Percentiles rank a stretch among this genome's conserved stretches.
These are phyloP conservation scores for Heliothis peltigera DNA, from an alignment of 2,888 invertebrate genomes.

Conservation along the genomic window DNA sequence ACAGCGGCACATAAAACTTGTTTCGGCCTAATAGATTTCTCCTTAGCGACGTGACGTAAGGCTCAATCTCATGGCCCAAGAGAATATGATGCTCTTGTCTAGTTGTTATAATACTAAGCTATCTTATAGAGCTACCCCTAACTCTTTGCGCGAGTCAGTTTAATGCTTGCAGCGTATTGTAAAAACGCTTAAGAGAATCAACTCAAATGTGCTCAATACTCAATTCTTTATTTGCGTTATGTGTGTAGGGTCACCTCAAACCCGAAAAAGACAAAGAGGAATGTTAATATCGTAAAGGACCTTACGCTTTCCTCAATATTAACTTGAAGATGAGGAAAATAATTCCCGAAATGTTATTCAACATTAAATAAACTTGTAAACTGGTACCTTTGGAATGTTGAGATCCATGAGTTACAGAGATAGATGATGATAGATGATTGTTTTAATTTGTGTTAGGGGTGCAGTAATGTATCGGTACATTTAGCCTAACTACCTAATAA, in stretches of 20 bases:
- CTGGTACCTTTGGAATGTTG: too few species aligned
- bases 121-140: background rate
- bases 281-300: constrained; percentile 10
- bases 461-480: too few species aligned
- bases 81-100: constrained; percentile 18
- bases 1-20: constrained; percentile 27
- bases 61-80: constrained; percentile 11
- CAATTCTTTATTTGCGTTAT: too few species aligned
- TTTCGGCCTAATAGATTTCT: constrained; percentile 44
- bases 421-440: too few species aligned
- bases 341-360: constrained; percentile 22
- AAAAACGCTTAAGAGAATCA: constrained; percentile 7
- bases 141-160: background rate
- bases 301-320: constrained; percentile 6
- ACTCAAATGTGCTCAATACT: too few species aligned
- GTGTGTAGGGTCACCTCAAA: background rate
- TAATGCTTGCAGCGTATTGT: constrained; percentile 2
- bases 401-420: too few species aligned
- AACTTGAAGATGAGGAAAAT: constrained; percentile 19
- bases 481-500: too few species aligned
- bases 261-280: constrained; percentile 6
- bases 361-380: too few species aligned
- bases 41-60: constrained; percentile 19
- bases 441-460: too few species aligned
- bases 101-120: constrained; percentile 17